These are phyloP conservation scores for Drosophila equinoxialis DNA, from an alignment of 1,140 invertebrate genomes.

Conservation along the genomic window DNA sequence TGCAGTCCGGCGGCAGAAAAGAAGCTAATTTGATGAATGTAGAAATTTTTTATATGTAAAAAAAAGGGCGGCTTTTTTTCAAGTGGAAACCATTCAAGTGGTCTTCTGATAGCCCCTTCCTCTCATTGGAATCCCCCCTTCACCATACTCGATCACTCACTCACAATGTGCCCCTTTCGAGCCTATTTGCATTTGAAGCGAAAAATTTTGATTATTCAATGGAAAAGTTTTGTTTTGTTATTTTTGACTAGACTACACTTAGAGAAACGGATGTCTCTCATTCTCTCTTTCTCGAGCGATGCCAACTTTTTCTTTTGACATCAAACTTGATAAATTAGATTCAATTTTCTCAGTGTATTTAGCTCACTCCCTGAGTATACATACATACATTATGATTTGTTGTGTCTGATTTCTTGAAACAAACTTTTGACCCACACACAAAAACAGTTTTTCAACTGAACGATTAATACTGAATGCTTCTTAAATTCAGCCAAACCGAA, in stretches of 20 bases:
- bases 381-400: conserved; percentile 3
- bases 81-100: conserved; percentile 22
- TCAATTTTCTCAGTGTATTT: not conserved
- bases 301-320: no score
- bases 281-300: no score
- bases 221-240: conserved; percentile 4
- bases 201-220: conserved; percentile 2
- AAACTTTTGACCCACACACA: conserved; percentile 2
- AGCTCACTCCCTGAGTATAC: not conserved
- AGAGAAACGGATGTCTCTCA: not conserved
- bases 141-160: not conserved
- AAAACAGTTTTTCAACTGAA: conserved; percentile 1
- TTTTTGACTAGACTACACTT: not conserved
- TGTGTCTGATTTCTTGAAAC: not conserved
- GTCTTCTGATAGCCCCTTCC: not conserved
- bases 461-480: not conserved
- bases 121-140: not conserved
- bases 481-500: not conserved
- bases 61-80: not conserved
- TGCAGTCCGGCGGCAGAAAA: not conserved
- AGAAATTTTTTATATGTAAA: not conserved
- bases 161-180: not conserved
- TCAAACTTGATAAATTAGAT: no score
- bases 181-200: conserved; percentile 5
- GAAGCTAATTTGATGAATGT: conserved; percentile 4